phyloP scores from a whole-genome alignment of 2,113 vertebrate genomes.

The Naja naja region DNA sequence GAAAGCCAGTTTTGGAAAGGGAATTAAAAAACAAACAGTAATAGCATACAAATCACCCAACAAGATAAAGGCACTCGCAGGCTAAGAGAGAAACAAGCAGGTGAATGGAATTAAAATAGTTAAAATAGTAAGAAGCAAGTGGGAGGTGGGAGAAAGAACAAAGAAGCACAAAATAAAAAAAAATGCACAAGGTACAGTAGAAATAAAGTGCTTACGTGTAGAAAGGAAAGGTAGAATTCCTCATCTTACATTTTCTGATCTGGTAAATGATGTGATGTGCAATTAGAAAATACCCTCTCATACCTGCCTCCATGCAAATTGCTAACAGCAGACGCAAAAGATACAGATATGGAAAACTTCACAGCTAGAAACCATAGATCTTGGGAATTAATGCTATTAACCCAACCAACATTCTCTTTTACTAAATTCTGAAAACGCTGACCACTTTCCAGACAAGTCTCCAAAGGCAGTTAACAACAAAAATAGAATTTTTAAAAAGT shows the following conservation, averaged over 20 bases:
- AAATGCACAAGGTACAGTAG: constrained; percentile 49
- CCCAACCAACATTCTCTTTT: neutral
- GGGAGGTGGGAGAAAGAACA: constrained; percentile 7
- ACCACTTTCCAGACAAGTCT: neutral
- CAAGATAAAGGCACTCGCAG: constrained; percentile 34
- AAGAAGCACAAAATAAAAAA: constrained; percentile 18
- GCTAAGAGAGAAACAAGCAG: neutral
- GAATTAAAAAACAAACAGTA: neutral
- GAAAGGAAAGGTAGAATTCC: constrained; percentile 65
- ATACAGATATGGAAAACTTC: constrained; percentile 46
- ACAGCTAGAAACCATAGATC: constrained; percentile 41
- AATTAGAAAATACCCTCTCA: constrained; percentile 62
- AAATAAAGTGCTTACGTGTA: constrained; percentile 67
- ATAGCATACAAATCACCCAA: constrained; percentile 35
- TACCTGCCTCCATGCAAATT: constrained; percentile 17
- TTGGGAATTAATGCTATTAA: neutral
- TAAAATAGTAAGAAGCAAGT: constrained; percentile 33
- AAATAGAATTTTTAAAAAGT: neutral
- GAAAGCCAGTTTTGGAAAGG: constrained; percentile 3
- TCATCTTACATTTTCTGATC: constrained; percentile 68
- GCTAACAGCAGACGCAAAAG: constrained; percentile 39
- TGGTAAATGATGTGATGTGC: constrained; percentile 65
- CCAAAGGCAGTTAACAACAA: neutral
- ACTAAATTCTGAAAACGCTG: neutral
- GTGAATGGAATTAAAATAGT: constrained; percentile 36